A percentile compares a stretch with the other conserved stretches of the same genome.
Evolutionary conservation across 2,888 invertebrate species (phyloP).

Genomic region (Tenthredo scrophulariae): DNA sequence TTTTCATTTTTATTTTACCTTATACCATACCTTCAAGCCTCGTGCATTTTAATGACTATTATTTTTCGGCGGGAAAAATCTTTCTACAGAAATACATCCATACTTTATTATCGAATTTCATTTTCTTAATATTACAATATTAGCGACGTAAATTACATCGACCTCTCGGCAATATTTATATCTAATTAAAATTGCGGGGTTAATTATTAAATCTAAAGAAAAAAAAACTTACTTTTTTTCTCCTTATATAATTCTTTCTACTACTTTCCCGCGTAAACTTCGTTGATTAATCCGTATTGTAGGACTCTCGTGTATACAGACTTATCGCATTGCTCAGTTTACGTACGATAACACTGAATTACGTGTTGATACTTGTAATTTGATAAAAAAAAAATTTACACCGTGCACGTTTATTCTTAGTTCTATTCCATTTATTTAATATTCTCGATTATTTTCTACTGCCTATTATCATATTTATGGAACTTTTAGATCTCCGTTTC

Average conservation of each 20-base stretch:
- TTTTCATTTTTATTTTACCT: neutral
- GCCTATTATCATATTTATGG: neutral
- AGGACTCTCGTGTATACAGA: conserved; percentile 42
- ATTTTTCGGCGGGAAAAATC: conserved; percentile 42
- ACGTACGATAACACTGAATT: conserved; percentile 44
- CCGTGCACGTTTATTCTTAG: conserved; percentile 16
- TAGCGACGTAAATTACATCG: neutral
- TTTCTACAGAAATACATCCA: neutral
- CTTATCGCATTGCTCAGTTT: conserved; percentile 46
- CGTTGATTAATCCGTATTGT: conserved; percentile 39
- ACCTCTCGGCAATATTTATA: neutral
- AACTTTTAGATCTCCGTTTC: neutral
- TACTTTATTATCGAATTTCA: neutral
- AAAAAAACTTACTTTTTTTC: neutral
- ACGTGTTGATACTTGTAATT: conserved; percentile 49
- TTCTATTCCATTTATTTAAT: neutral
- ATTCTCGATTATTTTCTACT: neutral
- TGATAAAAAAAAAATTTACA: conserved; percentile 34
- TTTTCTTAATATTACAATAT: neutral
- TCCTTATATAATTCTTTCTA: conserved; percentile 23
- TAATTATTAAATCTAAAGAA: neutral
- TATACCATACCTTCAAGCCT: neutral
- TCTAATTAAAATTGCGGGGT: neutral
- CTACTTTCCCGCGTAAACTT: conserved; percentile 55
- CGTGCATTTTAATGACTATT: neutral